These are phyloP conservation scores for Phytoseiulus persimilis DNA, from an alignment of 2,888 invertebrate species.

Conservation along the genomic window DNA sequence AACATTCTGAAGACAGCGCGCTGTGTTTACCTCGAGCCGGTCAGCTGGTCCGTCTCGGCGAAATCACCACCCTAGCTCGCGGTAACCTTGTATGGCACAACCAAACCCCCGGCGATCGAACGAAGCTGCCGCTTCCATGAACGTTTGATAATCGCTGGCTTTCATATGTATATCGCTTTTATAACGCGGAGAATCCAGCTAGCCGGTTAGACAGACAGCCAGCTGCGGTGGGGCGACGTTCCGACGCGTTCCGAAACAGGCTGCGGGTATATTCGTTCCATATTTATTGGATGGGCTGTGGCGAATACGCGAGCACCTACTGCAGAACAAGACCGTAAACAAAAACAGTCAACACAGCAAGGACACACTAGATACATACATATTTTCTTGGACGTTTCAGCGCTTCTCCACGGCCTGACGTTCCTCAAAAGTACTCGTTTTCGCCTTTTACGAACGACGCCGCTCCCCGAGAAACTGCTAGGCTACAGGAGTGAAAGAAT, in stretches of 20 bases:
- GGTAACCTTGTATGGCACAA: neutral
- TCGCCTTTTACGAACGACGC: too few species aligned
- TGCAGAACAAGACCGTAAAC: neutral
- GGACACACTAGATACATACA: neutral
- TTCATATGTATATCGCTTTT: slow-evolving; percentile 5
- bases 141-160: neutral
- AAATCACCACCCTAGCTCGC: neutral
- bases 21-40: neutral
- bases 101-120: neutral
- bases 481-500: too few species aligned
- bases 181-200: neutral
- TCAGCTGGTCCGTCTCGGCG: neutral
- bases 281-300: neutral
- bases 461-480: too few species aligned
- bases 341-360: too few species aligned
- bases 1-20: neutral
- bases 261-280: neutral
- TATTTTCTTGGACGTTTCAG: too few species aligned
- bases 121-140: neutral
- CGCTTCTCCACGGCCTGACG: too few species aligned
- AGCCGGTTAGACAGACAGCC: neutral
- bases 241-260: neutral
- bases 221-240: neutral
- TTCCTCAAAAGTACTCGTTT: too few species aligned
- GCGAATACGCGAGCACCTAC: neutral